Evolutionary conservation across 2,888 invertebrate genomes (phyloP).

Genomic region (Julus scandinavius): DNA sequence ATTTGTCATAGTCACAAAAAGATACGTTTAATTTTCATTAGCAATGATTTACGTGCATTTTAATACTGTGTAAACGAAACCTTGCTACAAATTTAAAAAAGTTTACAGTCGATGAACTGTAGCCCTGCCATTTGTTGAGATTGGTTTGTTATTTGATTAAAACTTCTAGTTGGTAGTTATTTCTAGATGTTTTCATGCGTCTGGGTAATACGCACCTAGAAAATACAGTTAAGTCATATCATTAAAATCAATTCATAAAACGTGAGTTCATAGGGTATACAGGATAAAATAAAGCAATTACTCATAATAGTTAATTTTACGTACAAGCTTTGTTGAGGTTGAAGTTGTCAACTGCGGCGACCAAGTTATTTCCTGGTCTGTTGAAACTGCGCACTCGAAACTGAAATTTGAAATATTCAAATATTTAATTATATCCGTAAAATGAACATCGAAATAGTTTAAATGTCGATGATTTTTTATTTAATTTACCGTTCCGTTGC

Average conservation of each 20-base stretch:
- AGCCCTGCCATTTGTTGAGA: conserved; percentile 33
- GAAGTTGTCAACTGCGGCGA: not conserved
- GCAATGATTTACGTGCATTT: not conserved
- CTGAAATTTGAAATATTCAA: not conserved
- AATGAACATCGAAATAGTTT: not conserved
- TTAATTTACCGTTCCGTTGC: conserved; percentile 5
- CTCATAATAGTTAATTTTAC: not conserved
- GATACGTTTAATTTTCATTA: not conserved
- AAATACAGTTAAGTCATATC: not conserved
- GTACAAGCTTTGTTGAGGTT: conserved; percentile 4
- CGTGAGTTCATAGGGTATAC: too few relatives aligned
- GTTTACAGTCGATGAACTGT: not conserved
- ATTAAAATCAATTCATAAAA: not conserved
- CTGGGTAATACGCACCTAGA: not conserved
- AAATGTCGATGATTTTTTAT: not conserved
- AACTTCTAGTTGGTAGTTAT: not conserved
- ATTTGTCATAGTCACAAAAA: not conserved
- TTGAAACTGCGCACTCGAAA: conserved; percentile 16
- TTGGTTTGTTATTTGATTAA: not conserved
- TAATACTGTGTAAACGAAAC: not conserved
- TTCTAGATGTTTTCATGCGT: not conserved
- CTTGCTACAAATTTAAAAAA: not conserved
- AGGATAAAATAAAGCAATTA: too few relatives aligned
- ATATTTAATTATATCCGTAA: not conserved
- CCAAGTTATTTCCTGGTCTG: not conserved